phyloP scores from a whole-genome alignment of 2,797 vertebrate species.

The Rhadinocentrus ornatus region DNA sequence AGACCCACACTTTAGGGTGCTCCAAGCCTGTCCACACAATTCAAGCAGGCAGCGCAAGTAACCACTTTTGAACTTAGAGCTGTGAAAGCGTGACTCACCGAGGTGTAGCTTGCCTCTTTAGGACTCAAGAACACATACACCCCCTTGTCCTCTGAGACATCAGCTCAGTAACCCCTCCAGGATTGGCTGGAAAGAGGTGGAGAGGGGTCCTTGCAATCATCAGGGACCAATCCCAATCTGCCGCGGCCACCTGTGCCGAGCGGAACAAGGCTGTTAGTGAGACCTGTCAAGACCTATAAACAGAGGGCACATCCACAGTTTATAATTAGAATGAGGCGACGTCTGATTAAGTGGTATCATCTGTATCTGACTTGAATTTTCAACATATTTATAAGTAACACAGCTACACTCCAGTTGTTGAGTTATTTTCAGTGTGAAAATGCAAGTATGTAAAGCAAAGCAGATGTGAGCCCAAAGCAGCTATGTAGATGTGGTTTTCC shows the following conservation, averaged over 20 bases:
- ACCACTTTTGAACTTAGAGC: slow-evolving; percentile 21
- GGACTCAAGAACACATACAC: slow-evolving; percentile 77
- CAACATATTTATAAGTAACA: slow-evolving; percentile 11
- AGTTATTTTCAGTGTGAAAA: slow-evolving; percentile 59
- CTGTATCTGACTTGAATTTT: slow-evolving; percentile 17
- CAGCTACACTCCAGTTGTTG: slow-evolving; percentile 38
- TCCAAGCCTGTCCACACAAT: slow-evolving; percentile 1
- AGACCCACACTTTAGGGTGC: slow-evolving; percentile 2
- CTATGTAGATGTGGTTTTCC: slow-evolving; percentile 76
- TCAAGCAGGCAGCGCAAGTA: slow-evolving; percentile 16
- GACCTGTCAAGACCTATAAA: slow-evolving; percentile 54
- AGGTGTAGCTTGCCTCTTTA: slow-evolving; percentile 78
- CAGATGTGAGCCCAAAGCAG: slow-evolving; percentile 75
- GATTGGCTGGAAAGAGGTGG: slow-evolving; percentile 73
- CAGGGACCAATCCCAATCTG: slow-evolving; percentile 70
- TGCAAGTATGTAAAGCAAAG: slow-evolving; percentile 65
- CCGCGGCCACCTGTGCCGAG: slow-evolving; percentile 70
- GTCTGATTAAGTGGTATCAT: slow-evolving; percentile 19
- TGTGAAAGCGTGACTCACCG: slow-evolving; percentile 76
- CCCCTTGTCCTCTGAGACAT: slow-evolving; percentile 73
- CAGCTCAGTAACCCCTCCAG: slow-evolving; percentile 72
- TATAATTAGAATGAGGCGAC: slow-evolving; percentile 39
- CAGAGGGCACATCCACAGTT: slow-evolving; percentile 23
- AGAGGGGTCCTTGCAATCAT: slow-evolving; percentile 77
- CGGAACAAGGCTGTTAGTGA: slow-evolving; percentile 47